These are phyloP conservation scores for Trileptium ribeirensis DNA, from an alignment of 2,888 invertebrate species.

Conservation along the genomic window DNA sequence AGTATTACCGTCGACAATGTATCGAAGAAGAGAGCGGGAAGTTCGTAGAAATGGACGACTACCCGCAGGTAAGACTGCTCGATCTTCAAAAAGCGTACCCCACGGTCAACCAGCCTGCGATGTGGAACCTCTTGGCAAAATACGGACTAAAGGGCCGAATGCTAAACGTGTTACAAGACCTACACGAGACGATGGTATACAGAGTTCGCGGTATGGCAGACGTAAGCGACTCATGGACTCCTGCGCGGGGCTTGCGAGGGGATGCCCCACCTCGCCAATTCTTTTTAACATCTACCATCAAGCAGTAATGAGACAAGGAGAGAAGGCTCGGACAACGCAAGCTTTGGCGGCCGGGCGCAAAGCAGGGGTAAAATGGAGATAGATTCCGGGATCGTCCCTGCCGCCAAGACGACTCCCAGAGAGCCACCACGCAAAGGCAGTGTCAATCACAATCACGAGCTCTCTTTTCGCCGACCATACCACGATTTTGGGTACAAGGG, in stretches of 20 bases:
- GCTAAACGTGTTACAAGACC: neutral
- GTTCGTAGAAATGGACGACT: neutral
- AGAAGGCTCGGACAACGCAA: neutral
- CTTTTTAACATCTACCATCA: conserved; percentile 3
- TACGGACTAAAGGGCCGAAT: conserved; percentile 1
- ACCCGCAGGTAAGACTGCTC: neutral
- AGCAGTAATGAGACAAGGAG: conserved; percentile 2
- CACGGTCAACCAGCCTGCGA: neutral
- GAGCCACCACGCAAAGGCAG: conserved; percentile 4
- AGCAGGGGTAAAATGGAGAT: neutral
- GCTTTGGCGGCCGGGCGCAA: neutral
- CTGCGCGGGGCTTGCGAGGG: neutral
- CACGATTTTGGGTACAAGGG: neutral
- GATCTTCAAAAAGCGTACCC: neutral
- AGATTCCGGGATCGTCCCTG: conserved; percentile 5
- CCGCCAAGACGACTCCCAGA: neutral
- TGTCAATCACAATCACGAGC: neutral
- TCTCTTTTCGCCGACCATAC: conserved; percentile 1
- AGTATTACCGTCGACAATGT: neutral
- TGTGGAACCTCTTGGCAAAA: neutral
- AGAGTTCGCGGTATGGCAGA: conserved; percentile 2
- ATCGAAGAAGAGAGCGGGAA: neutral
- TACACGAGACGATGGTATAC: conserved; percentile 3
- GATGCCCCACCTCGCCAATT: neutral
- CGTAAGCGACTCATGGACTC: neutral